Percentiles rank a stretch among this genome's conserved stretches.
phyloP scores from a whole-genome alignment of 2,113 vertebrate genomes.

The Cnemophilus loriae region DNA sequence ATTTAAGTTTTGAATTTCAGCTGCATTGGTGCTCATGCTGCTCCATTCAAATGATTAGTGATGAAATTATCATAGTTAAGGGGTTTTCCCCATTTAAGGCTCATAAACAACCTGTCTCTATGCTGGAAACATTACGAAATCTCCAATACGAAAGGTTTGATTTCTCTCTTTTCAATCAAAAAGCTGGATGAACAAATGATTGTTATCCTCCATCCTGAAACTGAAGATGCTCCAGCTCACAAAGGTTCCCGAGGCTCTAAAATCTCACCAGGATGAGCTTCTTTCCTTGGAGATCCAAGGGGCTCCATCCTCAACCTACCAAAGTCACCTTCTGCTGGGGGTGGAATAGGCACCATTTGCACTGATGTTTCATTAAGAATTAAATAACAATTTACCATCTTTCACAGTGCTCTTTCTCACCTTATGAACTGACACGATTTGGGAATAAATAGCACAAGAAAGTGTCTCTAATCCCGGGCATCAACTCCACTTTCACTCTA shows the following conservation, averaged over 20 bases:
- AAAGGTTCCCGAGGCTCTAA: neutral
- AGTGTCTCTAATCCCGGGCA: neutral
- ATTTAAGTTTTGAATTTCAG: neutral
- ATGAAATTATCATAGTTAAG: neutral
- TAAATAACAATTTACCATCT: neutral
- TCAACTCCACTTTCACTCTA: neutral
- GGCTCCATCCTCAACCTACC: neutral
- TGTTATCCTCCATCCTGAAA: neutral
- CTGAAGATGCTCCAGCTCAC: neutral
- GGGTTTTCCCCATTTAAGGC: neutral
- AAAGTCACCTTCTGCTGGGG: neutral
- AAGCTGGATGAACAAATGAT: fast-evolving
- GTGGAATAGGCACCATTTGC: neutral
- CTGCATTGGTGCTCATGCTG: neutral
- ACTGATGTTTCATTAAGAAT: neutral
- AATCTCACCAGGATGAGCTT: neutral
- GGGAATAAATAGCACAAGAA: neutral
- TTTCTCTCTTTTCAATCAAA: neutral
- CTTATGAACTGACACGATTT: fast-evolving
- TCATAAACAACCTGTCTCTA: neutral
- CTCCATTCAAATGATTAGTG: neutral
- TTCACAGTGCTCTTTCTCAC: neutral
- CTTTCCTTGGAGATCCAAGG: neutral
- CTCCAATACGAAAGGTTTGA: neutral
- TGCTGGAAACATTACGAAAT: neutral